phyloP scores from a whole-genome alignment of 2,888 invertebrate species.

The Cephus pygmeus region DNA sequence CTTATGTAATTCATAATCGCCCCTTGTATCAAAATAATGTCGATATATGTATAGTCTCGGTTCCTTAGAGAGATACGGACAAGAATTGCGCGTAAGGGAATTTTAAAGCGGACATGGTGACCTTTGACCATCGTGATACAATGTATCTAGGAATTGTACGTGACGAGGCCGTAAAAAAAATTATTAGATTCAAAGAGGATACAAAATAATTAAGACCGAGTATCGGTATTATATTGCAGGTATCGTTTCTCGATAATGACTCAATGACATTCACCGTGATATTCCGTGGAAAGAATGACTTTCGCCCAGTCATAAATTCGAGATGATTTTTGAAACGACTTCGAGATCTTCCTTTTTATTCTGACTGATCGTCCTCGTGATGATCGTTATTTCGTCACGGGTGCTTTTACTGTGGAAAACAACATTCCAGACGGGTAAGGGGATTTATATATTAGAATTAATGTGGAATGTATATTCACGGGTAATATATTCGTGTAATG shows the following conservation, averaged over 20 bases:
- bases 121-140: neutral
- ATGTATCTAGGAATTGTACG: neutral
- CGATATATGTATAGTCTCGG: slow-evolving; percentile 19
- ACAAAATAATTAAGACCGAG: neutral
- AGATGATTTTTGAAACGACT: neutral
- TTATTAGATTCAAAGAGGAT: neutral
- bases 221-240: neutral
- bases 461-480: too few relatives aligned
- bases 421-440: too few relatives aligned
- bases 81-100: neutral
- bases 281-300: neutral
- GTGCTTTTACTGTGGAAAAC: too few relatives aligned
- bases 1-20: slow-evolving; percentile 57
- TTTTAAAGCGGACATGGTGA: neutral
- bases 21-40: slow-evolving; percentile 36
- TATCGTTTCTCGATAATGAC: neutral
- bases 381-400: too few relatives aligned
- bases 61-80: neutral
- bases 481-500: too few relatives aligned
- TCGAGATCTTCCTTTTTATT: neutral
- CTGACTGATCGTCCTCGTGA: neutral
- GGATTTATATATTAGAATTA: too few relatives aligned
- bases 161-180: neutral
- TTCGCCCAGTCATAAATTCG: neutral
- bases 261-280: neutral